Base-by-base conservation (phyloP, 2,888 invertebrate genomes). In the Rhingia campestris region DNA sequence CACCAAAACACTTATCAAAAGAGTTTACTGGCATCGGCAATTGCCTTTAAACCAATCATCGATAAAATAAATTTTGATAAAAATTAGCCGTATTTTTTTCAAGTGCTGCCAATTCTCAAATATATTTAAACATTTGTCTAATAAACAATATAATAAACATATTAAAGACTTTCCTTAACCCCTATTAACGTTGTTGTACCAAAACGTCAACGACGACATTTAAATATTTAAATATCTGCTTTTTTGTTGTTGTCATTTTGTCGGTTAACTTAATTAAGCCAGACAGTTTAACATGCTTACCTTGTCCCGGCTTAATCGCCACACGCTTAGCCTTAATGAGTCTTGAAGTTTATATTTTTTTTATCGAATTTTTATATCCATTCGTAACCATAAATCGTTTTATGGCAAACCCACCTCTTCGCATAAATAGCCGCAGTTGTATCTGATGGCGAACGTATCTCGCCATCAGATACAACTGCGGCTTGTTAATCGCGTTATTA, bases 281-380 rank as follows among this genome's bases (percentile, higher is more conserved):
- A 39, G 82, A 82, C 80, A 84, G 84, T 69, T 82, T 84, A 84
- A 80, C 84, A 84, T 84, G 84, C 75, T 84, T 70, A 84, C 84
- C 84, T 84, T 84, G 84, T 84, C 80, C 80, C 33, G 33, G 54
- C 80, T 80, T 84, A 80, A 84, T 84, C 74, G 79, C 80, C 84
- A 66, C 80, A 79, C 84, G 84, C 84, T 82, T 82, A 82, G 82
- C 82, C 82, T 82, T 82, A 82, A 82, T 82, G 77, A 82, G 79
- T 79, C 73, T 79, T 82, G 69, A 69, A 22, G 66, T 74, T 66
- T 59, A 67, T 74, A 33, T 47, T 33, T 69, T 64, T 9, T 59
- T 51, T 51, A 56, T 56, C 56, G 54, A n/a, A 45, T 69, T 54
- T 67, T 41, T 59, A 72, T 74, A 72, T 37, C 49, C 51, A 66